Conservation (phyloP, 1,140 invertebrate species). For the Lasioglossum albipes region DNA sequence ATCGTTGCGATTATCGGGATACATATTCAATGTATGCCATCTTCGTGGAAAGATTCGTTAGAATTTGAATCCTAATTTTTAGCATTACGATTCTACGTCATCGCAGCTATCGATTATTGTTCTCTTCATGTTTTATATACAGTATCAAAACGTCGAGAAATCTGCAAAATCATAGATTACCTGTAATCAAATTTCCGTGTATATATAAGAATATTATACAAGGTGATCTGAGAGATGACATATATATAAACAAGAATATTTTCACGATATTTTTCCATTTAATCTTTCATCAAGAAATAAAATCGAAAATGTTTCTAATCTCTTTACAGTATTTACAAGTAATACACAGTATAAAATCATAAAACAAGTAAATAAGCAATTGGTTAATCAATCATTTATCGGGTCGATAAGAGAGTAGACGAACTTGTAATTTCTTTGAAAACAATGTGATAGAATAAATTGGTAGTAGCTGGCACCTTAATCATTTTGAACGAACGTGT, state of each 20-base stretch:
- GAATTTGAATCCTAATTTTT: not conserved
- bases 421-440: no score
- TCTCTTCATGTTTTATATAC: not conserved
- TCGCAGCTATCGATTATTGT: not conserved
- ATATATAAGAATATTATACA: conserved; percentile 17
- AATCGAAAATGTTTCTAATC: no score
- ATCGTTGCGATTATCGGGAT: not conserved
- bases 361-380: no score
- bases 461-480: no score
- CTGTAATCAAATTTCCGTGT: conserved; percentile 36
- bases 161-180: conserved; percentile 48
- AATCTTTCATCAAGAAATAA: no score
- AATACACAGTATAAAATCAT: no score
- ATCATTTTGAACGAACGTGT: no score
- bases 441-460: no score
- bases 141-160: conserved; percentile 7
- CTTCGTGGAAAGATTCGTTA: not conserved
- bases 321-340: no score
- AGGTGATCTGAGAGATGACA: not conserved
- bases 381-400: no score
- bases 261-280: not conserved
- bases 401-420: no score
- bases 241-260: not conserved
- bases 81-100: not conserved
- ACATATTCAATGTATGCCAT: conserved; percentile 8